Conservation (phyloP, 2,113 vertebrate species). For the Himantopus leucocephalus region DNA sequence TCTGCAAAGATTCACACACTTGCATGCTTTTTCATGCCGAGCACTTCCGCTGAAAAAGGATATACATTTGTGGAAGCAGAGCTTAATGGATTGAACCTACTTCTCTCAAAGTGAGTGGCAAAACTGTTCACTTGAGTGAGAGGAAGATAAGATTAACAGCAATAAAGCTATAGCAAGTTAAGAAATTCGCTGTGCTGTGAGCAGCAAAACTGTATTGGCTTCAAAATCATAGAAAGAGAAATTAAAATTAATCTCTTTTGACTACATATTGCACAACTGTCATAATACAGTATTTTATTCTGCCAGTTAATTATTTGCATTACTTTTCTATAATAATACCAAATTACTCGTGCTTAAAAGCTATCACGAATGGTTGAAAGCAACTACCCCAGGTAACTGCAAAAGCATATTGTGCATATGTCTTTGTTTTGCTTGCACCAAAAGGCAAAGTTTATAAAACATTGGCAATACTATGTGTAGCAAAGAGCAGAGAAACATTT, state of each 20-base stretch:
- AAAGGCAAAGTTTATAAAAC: not conserved
- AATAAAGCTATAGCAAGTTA: not conserved
- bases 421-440: not conserved
- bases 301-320: not conserved
- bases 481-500: constrained; percentile 46
- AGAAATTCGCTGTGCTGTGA: not conserved
- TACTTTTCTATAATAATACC: not conserved
- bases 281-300: not conserved
- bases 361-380: not conserved
- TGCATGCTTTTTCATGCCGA: not conserved
- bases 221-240: not conserved
- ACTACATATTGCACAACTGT: not conserved
- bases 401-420: not conserved
- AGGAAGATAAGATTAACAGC: constrained; percentile 20
- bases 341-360: not conserved
- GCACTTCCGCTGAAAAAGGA: not conserved
- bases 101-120: constrained; percentile 15
- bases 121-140: constrained; percentile 7
- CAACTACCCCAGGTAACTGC: accelerated
- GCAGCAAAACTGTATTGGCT: not conserved
- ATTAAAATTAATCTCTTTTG: not conserved
- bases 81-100: not conserved
- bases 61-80: not conserved
- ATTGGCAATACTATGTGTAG: not conserved
- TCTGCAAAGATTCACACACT: not conserved